Conservation (phyloP, 2,113 vertebrate species). For the Scopus umbretta region DNA sequence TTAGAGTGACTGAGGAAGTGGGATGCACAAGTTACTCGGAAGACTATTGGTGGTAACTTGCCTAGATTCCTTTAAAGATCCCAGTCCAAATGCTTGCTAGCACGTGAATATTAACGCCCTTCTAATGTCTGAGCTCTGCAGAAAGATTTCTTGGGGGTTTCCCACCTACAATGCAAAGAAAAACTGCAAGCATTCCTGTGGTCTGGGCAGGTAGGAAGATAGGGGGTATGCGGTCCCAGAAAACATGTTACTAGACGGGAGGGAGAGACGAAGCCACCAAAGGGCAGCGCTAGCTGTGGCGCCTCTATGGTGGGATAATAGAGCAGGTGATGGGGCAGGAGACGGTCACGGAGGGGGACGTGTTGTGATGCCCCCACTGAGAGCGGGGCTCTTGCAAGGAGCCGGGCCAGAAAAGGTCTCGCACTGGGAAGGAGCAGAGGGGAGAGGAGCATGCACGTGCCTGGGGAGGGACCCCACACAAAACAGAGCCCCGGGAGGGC, state of each 20-base stretch:
- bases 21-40: background rate
- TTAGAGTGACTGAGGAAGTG: background rate
- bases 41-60: background rate
- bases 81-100: background rate
- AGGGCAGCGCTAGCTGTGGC: accelerated
- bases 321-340: background rate
- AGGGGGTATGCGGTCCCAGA: background rate
- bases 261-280: background rate
- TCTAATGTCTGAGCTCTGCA: background rate
- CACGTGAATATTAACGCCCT: background rate
- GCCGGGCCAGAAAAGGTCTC: background rate
- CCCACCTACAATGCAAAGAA: background rate
- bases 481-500: background rate
- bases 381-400: background rate
- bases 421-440: background rate
- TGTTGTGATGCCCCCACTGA: background rate
- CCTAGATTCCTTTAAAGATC: background rate
- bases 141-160: background rate
- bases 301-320: background rate
- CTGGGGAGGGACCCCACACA: background rate
- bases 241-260: background rate
- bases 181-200: background rate
- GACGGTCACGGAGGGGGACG: accelerated
- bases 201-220: background rate
- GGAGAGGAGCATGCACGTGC: background rate